Base-by-base conservation (phyloP, 2,113 vertebrate species). In the Megalops atlanticus region DNA sequence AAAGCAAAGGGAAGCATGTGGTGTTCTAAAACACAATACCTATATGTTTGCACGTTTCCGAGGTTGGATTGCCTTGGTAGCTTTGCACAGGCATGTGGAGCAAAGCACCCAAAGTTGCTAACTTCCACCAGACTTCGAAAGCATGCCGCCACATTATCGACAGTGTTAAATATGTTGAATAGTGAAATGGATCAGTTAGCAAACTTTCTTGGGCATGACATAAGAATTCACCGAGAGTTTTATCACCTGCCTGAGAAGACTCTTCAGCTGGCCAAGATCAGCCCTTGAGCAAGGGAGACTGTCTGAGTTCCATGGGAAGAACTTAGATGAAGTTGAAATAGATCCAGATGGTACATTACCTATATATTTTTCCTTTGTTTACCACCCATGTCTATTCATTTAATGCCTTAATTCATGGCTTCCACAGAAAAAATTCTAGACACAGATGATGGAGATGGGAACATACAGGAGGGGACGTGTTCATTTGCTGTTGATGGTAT, bases 161-260 rank as follows among this genome's bases (percentile, higher is more conserved):
- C 70, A 3, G 81, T 86, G 11, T 54, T 85, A 21, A 86, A 83
- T 18, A 80, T 86, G 80, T 84, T 43, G 11, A 39, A 85, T 40
- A 82, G 69, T 35, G 79, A 83, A 24, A 83, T 87, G 74, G 84
- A 85, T 54, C 84, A 87, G 27, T 36, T 85, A 12, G 84, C 80
- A 1, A 81, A 79, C 36, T 84, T 84, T 79, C 82, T 88, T 27
- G 78, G 84, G 0, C 85, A 81, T 47, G 79, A 88, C 36, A 86
- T 81, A 4, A 74, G 43, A 41, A 58, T 86, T 35, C 81, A 83
- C 35, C 4, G 68, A 11, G 52, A 74, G n/a, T 85, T 81, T 27
- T 85, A 77, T 79, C 31, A 38, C 21, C 79, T 86, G 11, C 80
- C 82, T 41, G 81, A 87, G 24, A 81, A 76, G 73, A 86, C 81